These are phyloP conservation scores for Spea hammondii DNA, from an alignment of 2,797 vertebrate species.

Conservation along the genomic window DNA sequence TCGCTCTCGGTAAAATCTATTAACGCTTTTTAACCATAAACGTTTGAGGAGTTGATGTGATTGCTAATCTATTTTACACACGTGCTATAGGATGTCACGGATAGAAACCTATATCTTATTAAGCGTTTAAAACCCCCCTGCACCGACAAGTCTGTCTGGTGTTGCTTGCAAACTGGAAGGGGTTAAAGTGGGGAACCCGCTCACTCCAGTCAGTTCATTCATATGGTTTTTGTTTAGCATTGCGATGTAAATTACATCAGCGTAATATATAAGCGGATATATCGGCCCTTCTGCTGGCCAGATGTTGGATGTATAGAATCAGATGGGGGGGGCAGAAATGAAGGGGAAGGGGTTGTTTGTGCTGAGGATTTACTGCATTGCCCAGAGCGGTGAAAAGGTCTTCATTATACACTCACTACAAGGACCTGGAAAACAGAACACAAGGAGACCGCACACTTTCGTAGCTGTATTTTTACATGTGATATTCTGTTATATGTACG, in stretches of 20 bases:
- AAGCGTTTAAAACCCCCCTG: too few relatives aligned
- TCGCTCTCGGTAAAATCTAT: neutral
- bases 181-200: slow-evolving; percentile 39
- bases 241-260: slow-evolving; percentile 71
- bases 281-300: slow-evolving; percentile 70
- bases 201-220: slow-evolving; percentile 58
- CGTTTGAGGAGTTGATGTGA: neutral
- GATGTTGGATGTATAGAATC: slow-evolving; percentile 65
- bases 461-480: neutral
- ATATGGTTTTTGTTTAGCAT: slow-evolving; percentile 77
- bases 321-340: slow-evolving; percentile 55
- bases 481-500: too few relatives aligned
- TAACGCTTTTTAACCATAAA: neutral
- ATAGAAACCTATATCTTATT: too few relatives aligned
- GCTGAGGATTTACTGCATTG: slow-evolving; percentile 53
- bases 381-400: slow-evolving; percentile 31
- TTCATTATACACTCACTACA: slow-evolving; percentile 27
- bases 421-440: slow-evolving; percentile 21
- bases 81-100: too few relatives aligned
- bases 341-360: slow-evolving; percentile 54
- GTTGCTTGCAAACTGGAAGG: neutral
- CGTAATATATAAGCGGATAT: slow-evolving; percentile 58
- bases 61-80: too few relatives aligned
- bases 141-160: too few relatives aligned
- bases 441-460: slow-evolving; percentile 9